These are phyloP conservation scores for Branchipolynoe longqiensis DNA, from an alignment of 2,888 invertebrate species.

Conservation along the genomic window DNA sequence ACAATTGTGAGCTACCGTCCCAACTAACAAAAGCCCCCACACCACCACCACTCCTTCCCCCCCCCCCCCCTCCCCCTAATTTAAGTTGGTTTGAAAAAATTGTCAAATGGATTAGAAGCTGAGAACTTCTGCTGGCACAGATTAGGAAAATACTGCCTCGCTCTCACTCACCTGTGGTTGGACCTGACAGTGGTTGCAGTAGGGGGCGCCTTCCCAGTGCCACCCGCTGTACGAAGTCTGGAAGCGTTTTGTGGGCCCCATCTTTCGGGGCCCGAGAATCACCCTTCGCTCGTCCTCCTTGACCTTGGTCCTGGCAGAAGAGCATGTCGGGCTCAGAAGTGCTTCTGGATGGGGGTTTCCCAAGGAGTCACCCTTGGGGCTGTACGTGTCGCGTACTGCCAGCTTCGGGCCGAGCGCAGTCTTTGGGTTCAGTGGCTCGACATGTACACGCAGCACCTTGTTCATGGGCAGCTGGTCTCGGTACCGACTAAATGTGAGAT, in stretches of 20 bases:
- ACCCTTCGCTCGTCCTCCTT: conserved; percentile 33
- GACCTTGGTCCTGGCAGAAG: not conserved
- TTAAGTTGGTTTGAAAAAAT: no score
- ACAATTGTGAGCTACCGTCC: no score
- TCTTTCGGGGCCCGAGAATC: conserved; percentile 55
- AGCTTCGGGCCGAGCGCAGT: conserved; percentile 32
- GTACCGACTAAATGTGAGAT: conserved; percentile 18
- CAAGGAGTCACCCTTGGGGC: conserved; percentile 31
- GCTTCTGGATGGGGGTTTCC: not conserved
- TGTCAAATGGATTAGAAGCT: no score
- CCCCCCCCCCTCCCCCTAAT: no score
- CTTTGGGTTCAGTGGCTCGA: conserved; percentile 33
- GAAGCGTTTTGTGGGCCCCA: conserved; percentile 30
- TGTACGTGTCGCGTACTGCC: conserved; percentile 27
- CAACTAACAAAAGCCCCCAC: no score
- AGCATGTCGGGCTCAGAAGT: not conserved
- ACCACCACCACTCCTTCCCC: no score
- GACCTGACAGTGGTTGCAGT: conserved; percentile 19
- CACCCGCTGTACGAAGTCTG: conserved; percentile 50
- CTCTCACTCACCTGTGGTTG: not conserved
- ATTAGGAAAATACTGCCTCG: no score
- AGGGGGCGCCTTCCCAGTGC: conserved; percentile 63
- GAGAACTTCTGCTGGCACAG: no score
- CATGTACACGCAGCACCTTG: conserved; percentile 44
- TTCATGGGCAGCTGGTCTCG: conserved; percentile 36